Percentiles rank a stretch among this genome's conserved stretches.
These are phyloP conservation scores for Lutraria lutraria DNA, from an alignment of 2,888 invertebrate species.

Conservation along the genomic window DNA sequence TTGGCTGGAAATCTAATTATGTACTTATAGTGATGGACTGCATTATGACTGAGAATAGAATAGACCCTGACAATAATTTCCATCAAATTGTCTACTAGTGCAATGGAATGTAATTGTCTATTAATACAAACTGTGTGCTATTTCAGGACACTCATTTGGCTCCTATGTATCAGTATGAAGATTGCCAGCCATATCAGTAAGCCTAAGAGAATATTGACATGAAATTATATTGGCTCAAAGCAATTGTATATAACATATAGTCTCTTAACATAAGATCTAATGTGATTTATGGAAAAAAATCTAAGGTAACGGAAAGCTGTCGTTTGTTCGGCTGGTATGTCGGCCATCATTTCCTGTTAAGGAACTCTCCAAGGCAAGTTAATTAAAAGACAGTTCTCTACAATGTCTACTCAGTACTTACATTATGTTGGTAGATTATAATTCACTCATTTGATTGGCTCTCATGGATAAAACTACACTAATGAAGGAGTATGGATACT, in stretches of 20 bases:
- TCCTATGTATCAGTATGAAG: background rate
- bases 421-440: background rate
- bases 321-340: background rate
- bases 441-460: background rate
- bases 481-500: background rate
- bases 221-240: background rate
- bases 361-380: background rate
- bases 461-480: background rate
- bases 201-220: background rate
- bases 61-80: background rate
- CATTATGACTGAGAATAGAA: background rate
- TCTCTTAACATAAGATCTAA: background rate
- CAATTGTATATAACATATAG: background rate
- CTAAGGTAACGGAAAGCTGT: background rate
- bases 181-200: background rate
- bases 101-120: background rate
- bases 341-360: background rate
- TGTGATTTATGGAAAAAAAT: constrained; percentile 5
- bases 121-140: background rate
- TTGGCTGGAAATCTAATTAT: background rate
- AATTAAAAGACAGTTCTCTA: constrained; percentile 1
- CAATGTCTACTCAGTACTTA: background rate
- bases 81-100: background rate
- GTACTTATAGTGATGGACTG: background rate
- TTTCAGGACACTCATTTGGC: background rate